Percentiles rank a stretch among this genome's conserved stretches.
These are phyloP conservation scores for Nannoperca obscura DNA, from an alignment of 2,797 vertebrate species.

Conservation along the genomic window DNA sequence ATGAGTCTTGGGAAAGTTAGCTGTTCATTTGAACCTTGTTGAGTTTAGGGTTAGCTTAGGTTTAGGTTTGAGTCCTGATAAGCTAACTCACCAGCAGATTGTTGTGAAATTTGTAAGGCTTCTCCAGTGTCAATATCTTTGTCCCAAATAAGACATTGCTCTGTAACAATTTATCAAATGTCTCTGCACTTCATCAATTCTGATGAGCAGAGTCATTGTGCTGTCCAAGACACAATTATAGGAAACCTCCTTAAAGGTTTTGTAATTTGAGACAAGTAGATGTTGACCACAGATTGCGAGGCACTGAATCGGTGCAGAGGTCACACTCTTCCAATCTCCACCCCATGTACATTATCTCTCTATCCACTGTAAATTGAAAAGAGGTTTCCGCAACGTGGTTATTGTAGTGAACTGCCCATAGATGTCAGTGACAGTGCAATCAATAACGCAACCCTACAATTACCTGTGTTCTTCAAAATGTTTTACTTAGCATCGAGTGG, in stretches of 20 bases:
- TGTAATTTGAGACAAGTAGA: conserved; percentile 10
- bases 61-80: neutral
- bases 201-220: neutral
- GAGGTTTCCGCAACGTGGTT: conserved; percentile 41
- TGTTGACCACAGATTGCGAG: conserved; percentile 68
- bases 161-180: neutral
- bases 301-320: conserved; percentile 50
- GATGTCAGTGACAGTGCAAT: conserved; percentile 19
- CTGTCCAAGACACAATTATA: neutral
- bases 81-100: neutral
- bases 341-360: conserved; percentile 35
- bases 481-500: conserved; percentile 15
- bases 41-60: neutral
- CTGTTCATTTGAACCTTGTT: neutral
- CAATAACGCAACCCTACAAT: conserved; percentile 30
- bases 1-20: neutral
- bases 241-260: neutral
- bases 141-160: neutral
- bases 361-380: conserved; percentile 52
- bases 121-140: neutral
- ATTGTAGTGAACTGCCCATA: conserved; percentile 23
- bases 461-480: conserved; percentile 17
- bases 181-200: neutral
- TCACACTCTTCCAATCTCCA: conserved; percentile 47
- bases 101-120: neutral